These are phyloP conservation scores for Tachysurus vachellii DNA, from an alignment of 2,113 vertebrate species.

Conservation along the genomic window DNA sequence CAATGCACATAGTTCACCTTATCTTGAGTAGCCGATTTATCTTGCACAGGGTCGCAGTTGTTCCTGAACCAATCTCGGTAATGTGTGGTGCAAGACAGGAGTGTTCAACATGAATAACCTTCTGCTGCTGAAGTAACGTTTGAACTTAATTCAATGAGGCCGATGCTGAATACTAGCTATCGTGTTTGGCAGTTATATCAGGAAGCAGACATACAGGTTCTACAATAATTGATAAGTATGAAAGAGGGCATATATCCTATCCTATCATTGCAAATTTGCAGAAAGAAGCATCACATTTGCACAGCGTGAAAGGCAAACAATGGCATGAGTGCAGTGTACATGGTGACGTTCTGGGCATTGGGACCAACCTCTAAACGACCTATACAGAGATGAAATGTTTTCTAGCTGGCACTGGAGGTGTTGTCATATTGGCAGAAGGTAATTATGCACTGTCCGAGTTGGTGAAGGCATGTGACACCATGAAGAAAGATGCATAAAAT, in stretches of 20 bases:
- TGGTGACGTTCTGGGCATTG: slow-evolving; percentile 2
- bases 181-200: not conserved
- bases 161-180: not conserved
- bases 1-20: not conserved
- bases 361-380: slow-evolving; percentile 39
- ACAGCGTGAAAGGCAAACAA: not conserved
- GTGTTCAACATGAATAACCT: not conserved
- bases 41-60: not conserved
- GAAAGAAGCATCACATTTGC: not conserved
- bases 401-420: slow-evolving; percentile 8
- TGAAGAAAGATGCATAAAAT: not conserved
- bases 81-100: not conserved
- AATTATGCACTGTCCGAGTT: slow-evolving; percentile 20
- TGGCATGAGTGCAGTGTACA: not conserved
- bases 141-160: too few relatives aligned
- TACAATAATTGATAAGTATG: not conserved
- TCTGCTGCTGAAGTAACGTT: not conserved
- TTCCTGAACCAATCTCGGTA: not conserved
- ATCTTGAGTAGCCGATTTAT: not conserved
- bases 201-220: not conserved
- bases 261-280: not conserved
- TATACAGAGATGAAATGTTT: slow-evolving; percentile 12
- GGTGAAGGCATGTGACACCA: slow-evolving; percentile 8
- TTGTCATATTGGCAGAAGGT: slow-evolving; percentile 30
- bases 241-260: not conserved